A percentile compares a stretch with the other conserved stretches of the same genome.
phyloP scores from a whole-genome alignment of 2,113 vertebrate genomes.

The Morone saxatilis region DNA sequence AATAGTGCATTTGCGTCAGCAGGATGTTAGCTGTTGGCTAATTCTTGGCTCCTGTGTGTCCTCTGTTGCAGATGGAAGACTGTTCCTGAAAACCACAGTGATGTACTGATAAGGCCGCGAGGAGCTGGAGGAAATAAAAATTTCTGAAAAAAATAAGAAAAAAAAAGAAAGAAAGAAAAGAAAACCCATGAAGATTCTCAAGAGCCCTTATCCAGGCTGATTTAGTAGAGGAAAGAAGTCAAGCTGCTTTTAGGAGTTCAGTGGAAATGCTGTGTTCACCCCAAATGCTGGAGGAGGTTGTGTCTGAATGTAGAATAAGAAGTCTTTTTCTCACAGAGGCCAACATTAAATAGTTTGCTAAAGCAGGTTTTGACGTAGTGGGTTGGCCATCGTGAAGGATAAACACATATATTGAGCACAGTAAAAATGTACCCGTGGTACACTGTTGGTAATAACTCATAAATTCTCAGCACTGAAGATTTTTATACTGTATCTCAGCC shows the following conservation, averaged over 20 bases:
- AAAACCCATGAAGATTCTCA: slow-evolving; percentile 76
- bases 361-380: slow-evolving; percentile 65
- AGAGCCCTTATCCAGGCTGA: slow-evolving; percentile 72
- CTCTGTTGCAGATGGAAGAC: slow-evolving; percentile 96
- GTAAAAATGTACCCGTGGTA: slow-evolving; percentile 86
- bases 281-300: slow-evolving; percentile 82
- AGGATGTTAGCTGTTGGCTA: slow-evolving; percentile 70
- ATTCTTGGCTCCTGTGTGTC: slow-evolving; percentile 75
- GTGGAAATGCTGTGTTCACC: slow-evolving; percentile 76
- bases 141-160: slow-evolving; percentile 40
- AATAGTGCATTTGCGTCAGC: slow-evolving; percentile 59
- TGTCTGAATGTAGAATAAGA: slow-evolving; percentile 88
- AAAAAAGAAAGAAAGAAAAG: slow-evolving; percentile 75
- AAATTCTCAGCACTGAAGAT: slow-evolving; percentile 89
- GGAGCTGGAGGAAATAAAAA: slow-evolving; percentile 75
- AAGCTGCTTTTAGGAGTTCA: slow-evolving; percentile 73
- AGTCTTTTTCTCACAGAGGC: slow-evolving; percentile 78
- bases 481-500: slow-evolving; percentile 93
- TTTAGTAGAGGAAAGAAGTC: slow-evolving; percentile 71
- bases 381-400: slow-evolving; percentile 80
- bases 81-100: slow-evolving; percentile 99
- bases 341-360: slow-evolving; percentile 77
- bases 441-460: slow-evolving; percentile 83
- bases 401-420: slow-evolving; percentile 92
- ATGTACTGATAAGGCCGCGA: slow-evolving; percentile 93